A percentile compares a stretch with the other conserved stretches of the same genome.
These are phyloP conservation scores for Daubentonia madagascariensis DNA, from an alignment of 2,113 vertebrate species.

Conservation along the genomic window DNA sequence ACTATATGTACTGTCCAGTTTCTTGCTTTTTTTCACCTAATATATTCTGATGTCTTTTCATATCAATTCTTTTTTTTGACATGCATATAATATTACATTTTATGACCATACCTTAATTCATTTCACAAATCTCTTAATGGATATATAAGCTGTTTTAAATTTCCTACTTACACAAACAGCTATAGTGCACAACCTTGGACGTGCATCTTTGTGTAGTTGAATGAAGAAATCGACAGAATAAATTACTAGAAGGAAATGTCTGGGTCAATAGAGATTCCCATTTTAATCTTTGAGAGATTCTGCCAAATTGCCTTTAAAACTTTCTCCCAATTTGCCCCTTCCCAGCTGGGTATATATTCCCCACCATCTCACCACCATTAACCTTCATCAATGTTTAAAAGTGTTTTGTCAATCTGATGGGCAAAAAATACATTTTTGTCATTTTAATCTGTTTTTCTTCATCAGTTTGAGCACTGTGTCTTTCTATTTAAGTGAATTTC, in stretches of 20 bases:
- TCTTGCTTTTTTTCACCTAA: neutral
- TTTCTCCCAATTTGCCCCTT: neutral
- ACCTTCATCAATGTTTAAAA: neutral
- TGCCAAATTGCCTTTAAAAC: constrained; percentile 18
- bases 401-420: neutral
- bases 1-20: neutral
- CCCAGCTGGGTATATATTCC: neutral
- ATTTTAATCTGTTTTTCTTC: neutral
- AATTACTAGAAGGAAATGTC: neutral
- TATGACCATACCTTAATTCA: neutral
- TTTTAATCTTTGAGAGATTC: constrained; percentile 18
- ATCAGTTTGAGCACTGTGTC: neutral
- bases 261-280: constrained; percentile 11
- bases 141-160: neutral
- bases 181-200: neutral
- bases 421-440: neutral
- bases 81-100: neutral
- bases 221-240: constrained; percentile 21
- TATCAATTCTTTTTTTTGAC: neutral
- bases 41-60: neutral
- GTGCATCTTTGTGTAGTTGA: neutral
- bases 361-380: neutral
- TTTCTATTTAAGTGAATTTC: neutral
- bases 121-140: neutral
- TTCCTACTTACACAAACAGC: neutral